phyloP scores from a whole-genome alignment of 2,797 vertebrate genomes.

The Rhincodon typus region DNA sequence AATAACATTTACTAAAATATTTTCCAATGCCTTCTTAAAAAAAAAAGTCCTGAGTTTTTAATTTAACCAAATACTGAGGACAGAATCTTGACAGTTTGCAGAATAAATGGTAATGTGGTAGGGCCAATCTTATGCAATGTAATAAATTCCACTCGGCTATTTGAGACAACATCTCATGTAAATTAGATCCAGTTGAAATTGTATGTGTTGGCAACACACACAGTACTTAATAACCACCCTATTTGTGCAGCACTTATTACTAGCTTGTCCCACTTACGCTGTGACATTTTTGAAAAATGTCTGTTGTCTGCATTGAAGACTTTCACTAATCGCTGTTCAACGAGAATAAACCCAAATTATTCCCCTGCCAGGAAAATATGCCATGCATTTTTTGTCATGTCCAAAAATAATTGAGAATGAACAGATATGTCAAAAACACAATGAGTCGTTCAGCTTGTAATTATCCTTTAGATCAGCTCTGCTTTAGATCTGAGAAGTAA shows the following conservation, averaged over 20 bases:
- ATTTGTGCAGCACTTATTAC: background rate
- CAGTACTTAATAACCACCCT: background rate
- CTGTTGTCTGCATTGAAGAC: background rate
- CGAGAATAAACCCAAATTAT: background rate
- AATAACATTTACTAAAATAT: background rate
- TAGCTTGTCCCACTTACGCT: background rate
- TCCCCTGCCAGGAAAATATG: background rate
- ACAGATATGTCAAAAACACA: background rate
- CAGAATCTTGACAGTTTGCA: background rate
- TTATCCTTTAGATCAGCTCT: background rate
- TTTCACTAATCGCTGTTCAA: background rate
- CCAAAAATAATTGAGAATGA: background rate
- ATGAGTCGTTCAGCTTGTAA: background rate
- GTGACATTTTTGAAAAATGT: background rate
- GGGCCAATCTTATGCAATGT: background rate
- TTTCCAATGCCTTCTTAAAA: background rate
- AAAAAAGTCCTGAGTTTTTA: background rate
- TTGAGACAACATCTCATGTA: background rate
- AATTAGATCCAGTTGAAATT: background rate
- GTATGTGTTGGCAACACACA: background rate
- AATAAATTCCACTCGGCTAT: background rate
- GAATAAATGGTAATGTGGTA: background rate
- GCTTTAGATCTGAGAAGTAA: background rate
- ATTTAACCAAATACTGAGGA: background rate
- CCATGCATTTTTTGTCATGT: background rate